Percentiles rank a stretch among this genome's conserved stretches.
Evolutionary conservation across 2,797 vertebrate species (phyloP).

Genomic region (Esox masquinongy): DNA sequence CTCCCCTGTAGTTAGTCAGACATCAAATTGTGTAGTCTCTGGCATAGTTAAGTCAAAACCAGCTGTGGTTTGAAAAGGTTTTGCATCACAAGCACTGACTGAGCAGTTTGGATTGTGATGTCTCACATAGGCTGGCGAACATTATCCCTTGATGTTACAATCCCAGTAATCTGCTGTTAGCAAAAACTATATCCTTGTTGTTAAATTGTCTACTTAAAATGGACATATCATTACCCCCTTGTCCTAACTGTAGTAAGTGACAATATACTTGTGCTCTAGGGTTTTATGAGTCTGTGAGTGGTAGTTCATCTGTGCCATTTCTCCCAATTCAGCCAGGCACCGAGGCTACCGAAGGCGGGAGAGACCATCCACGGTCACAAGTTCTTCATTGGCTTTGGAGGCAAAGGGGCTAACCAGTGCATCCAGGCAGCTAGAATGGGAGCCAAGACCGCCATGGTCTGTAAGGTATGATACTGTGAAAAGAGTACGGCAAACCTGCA

Average conservation of each 20-base stretch:
- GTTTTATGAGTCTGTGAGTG: background rate
- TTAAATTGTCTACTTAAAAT: background rate
- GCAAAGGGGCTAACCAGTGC: conserved; percentile 98
- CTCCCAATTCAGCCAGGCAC: conserved; percentile 79
- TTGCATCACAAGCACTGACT: conserved; percentile 48
- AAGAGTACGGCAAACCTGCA: too few relatives aligned
- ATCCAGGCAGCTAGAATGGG: conserved; percentile 92
- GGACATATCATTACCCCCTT: background rate
- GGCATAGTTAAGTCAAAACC: conserved; percentile 53
- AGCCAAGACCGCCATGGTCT: conserved; percentile 86
- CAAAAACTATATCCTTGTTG: background rate
- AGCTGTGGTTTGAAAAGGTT: conserved; percentile 41
- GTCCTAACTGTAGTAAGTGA: background rate
- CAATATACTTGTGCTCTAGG: background rate
- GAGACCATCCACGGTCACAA: conserved; percentile 94
- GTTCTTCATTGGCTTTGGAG: conserved; percentile 95
- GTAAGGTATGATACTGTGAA: too few relatives aligned
- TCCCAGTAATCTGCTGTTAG: background rate
- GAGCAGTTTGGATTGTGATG: too few relatives aligned
- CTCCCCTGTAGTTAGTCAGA: conserved; percentile 56
- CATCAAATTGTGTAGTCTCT: conserved; percentile 24
- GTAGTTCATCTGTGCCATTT: conserved; percentile 67
- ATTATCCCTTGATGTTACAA: background rate
- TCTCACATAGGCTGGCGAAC: too few relatives aligned
- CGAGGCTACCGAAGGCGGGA: conserved; percentile 88